Evolutionary conservation across 2,113 vertebrate species (phyloP).

Genomic region (Amazona vittata): DNA sequence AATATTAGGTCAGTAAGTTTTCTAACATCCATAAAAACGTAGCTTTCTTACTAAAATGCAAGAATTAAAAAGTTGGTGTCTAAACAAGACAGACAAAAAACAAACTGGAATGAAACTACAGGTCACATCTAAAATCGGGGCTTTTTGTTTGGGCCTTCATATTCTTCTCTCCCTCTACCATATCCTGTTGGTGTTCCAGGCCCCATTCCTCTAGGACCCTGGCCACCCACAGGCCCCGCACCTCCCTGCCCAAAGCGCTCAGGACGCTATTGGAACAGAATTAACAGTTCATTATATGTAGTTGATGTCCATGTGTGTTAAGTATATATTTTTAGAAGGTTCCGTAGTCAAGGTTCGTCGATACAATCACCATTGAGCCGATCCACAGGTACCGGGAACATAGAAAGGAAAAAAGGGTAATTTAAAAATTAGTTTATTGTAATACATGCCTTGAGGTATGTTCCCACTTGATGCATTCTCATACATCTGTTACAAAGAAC

Average conservation of each 20-base stretch:
- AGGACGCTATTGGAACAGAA: conserved; percentile 90
- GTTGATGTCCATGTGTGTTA: conserved; percentile 89
- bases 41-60: conserved; percentile 93
- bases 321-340: conserved; percentile 88
- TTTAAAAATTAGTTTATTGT: conserved; percentile 91
- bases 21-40: conserved; percentile 87
- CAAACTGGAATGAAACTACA: conserved; percentile 86
- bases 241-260: conserved; percentile 96
- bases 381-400: conserved; percentile 99
- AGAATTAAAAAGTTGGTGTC: conserved; percentile 92
- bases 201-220: conserved; percentile 90
- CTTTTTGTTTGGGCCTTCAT: conserved; percentile 97
- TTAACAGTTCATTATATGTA: conserved; percentile 85
- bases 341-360: conserved; percentile 98
- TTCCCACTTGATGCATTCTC: conserved; percentile 87
- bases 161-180: conserved; percentile 98
- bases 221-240: conserved; percentile 87
- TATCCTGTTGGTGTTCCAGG: conserved; percentile 91
- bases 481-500: conserved; percentile 84
- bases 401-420: conserved; percentile 99
- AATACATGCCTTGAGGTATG: conserved; percentile 87
- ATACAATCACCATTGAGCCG: conserved; percentile 98
- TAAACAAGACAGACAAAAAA: conserved; percentile 86
- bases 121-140: conserved; percentile 93
- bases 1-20: conserved; percentile 85